These are phyloP conservation scores for Phania funesta DNA, from an alignment of 2,888 invertebrate genomes.

Conservation along the genomic window DNA sequence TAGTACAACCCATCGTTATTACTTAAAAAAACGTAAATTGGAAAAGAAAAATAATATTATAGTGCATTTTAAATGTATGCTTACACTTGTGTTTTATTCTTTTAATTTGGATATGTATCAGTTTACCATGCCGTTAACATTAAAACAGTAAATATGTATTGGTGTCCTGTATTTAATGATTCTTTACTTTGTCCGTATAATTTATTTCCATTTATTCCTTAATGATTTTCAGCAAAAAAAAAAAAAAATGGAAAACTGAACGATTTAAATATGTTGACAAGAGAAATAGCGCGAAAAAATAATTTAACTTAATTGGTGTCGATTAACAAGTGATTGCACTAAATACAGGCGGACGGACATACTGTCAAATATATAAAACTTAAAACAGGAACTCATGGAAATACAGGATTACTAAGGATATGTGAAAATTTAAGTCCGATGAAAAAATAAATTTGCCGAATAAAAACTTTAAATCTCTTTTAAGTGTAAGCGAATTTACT, in stretches of 20 bases:
- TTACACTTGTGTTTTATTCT: slow-evolving; percentile 13
- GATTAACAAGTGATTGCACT: slow-evolving; percentile 61
- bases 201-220: slow-evolving; percentile 31
- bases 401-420: neutral
- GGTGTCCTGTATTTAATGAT: slow-evolving; percentile 18
- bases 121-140: slow-evolving; percentile 65
- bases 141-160: slow-evolving; percentile 23
- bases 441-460: neutral
- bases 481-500: no score
- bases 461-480: neutral
- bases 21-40: neutral
- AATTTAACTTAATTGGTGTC: slow-evolving; percentile 47
- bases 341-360: slow-evolving; percentile 4
- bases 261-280: slow-evolving; percentile 63
- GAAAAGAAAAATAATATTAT: neutral
- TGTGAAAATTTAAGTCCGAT: neutral
- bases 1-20: neutral
- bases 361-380: neutral
- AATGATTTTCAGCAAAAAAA: slow-evolving; percentile 37
- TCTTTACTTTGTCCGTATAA: slow-evolving; percentile 17
- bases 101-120: slow-evolving; percentile 65
- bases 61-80: neutral
- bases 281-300: slow-evolving; percentile 46
- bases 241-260: neutral
- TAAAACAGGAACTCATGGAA: neutral